These are phyloP conservation scores for Halichoeres trimaculatus DNA, from an alignment of 2,113 vertebrate genomes.

Conservation along the genomic window DNA sequence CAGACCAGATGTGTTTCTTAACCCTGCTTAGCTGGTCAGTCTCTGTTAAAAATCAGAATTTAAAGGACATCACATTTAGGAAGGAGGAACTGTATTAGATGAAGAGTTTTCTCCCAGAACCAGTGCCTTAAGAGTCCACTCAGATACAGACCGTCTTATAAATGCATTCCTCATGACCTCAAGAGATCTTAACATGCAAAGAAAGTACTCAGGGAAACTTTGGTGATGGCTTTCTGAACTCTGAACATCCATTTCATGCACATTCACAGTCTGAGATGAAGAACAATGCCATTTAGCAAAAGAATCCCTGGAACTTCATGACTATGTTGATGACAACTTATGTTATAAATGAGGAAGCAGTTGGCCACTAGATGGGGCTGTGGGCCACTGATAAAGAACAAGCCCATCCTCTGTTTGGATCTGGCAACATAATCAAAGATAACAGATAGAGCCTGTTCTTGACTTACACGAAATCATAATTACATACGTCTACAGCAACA, in stretches of 20 bases:
- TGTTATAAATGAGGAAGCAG: neutral
- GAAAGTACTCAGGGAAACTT: slow-evolving; percentile 12
- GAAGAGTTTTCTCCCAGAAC: slow-evolving; percentile 39
- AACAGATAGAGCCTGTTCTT: neutral
- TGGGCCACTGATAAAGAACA: neutral
- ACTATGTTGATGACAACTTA: neutral
- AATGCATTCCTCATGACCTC: slow-evolving; percentile 34
- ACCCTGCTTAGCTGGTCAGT: too few relatives aligned
- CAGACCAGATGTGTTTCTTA: neutral
- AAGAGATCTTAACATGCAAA: slow-evolving; percentile 39
- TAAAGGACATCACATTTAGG: too few relatives aligned
- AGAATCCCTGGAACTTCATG: neutral
- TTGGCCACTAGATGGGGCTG: slow-evolving; percentile 46
- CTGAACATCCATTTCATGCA: slow-evolving; percentile 45
- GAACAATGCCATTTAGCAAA: neutral
- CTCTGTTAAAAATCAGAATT: too few relatives aligned
- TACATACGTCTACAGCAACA: neutral
- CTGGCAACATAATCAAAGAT: neutral
- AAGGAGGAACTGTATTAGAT: neutral
- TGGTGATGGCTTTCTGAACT: neutral
- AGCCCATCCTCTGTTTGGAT: slow-evolving; percentile 3
- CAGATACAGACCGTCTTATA: neutral
- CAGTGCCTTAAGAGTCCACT: slow-evolving; percentile 24
- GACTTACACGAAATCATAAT: too few relatives aligned
- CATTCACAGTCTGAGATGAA: neutral